Base-by-base conservation (phyloP, 2,888 invertebrate genomes). In the Acrobasis consociella region DNA sequence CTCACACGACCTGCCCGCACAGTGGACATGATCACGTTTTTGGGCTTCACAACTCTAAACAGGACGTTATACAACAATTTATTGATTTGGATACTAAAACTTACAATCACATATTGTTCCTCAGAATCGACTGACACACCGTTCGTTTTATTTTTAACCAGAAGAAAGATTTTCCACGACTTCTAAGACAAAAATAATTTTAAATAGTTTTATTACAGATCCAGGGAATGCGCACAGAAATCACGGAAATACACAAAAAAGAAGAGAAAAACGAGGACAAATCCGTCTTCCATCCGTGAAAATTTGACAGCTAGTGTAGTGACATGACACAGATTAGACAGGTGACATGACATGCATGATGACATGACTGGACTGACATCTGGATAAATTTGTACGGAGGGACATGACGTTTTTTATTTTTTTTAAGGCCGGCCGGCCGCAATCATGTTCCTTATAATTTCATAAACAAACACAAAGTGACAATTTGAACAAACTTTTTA, bases 1-100 rank as follows among this genome's bases (percentile, higher is more conserved):
- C 83, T 80, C 68, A 92, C 89, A 65, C 91, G 87, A 70, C 91
- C 89, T 70, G 84, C 80, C 69, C 88, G 79, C 70, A 89, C 80
- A 69, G 86, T 86, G 67, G 91, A 89, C 91, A 91, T 91, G 78
- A 77, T 82, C 66, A 68, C 71, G 68, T 67, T 65, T 72, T 70
- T 58, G 68, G 70, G 69, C 71, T 72, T 65, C 74, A 72, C 69
- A 68, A 68, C 71, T 60, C 65, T 64, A 69, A 69, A 65, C 70
- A 53, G 65, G 71, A 74, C 65, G 71, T 72, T 70, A 75, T 69
- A 76, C 70, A 75, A 77, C 69, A 67, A 67, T 67, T 65, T 80
- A 83, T 80, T 78, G 81, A 84, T 81, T 80, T 67, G 65, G 66
- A 74, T 78, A 78, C 73, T 74, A 70, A 78, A 81, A 84, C 82